Base-by-base conservation (phyloP, 2,888 invertebrate species). In the Brachyptera putata region DNA sequence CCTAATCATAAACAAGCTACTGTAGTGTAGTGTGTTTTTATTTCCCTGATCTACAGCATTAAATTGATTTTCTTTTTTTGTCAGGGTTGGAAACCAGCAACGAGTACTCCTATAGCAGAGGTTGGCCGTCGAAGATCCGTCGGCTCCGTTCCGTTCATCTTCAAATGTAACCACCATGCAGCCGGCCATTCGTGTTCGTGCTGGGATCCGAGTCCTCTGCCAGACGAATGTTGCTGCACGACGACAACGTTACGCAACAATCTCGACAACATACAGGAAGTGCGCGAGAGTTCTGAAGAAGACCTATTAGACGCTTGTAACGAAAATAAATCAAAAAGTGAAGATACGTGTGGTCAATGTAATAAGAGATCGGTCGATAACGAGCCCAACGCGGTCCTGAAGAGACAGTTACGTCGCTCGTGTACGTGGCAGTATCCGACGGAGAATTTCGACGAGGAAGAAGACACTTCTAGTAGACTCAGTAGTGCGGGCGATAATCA, bases 101-200 rank as follows among this genome's bases (percentile, higher is more conserved):
- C 57, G 30, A 62, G 66, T 49, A 62, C 66, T 5, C 64, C 67
- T 11, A 34, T 56, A 2, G 58, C 58, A 41, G 61, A 63, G 5
- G 66, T 64, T n/a, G 72, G 76, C n/a, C 71, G 77, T 53, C 70
- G 78, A 61, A 68, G 77, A 60, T 78, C 78, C 1, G 74, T 77
- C 46, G 76, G 76, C 62, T 75, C 76, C 11, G 69, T 74, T 62
- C 76, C 76, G 1, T 77, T 72, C 67, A 76, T 77, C 62, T 76
- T 75, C 65, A 76, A 76, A 66, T 76, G 76, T 69, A 76, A 73
- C 66, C 75, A 76, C 66, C 75, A 77, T 63, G 75, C 77, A 11
- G 75, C 75, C 18, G 76, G 76, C 11, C 75, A 75, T 63, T 67
- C 74, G 61, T 77, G 76, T 68, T 74, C 75, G 63, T 77, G 76